Conservation (phyloP, 2,888 invertebrate genomes). For the Phengaris alcon region DNA sequence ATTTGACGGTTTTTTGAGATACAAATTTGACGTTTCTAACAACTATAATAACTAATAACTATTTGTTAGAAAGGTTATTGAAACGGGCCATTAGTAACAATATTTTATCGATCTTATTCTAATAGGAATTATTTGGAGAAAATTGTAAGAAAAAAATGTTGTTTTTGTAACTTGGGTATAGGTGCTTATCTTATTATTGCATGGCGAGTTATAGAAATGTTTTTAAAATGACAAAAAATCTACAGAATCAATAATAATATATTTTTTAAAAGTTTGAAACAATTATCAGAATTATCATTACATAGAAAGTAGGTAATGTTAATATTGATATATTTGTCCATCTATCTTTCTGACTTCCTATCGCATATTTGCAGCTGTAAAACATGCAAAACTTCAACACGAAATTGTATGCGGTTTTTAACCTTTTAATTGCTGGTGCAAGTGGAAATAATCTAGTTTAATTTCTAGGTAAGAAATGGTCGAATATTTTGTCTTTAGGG, state of each 20-base stretch:
- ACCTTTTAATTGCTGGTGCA: slow-evolving; percentile 13
- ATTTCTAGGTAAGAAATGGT: neutral
- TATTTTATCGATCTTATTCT: neutral
- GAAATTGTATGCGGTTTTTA: slow-evolving; percentile 19
- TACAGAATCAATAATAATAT: too few species aligned
- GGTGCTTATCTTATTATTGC: neutral
- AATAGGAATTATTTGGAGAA: neutral
- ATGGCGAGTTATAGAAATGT: too few species aligned
- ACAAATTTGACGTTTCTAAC: too few species aligned
- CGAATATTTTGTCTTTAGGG: neutral
- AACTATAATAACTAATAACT: too few species aligned
- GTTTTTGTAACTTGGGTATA: neutral
- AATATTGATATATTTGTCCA: neutral
- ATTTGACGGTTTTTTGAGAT: too few species aligned
- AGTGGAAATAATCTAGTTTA: neutral
- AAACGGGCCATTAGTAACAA: neutral
- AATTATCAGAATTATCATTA: too few species aligned
- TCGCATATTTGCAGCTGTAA: neutral
- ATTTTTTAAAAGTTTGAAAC: too few species aligned
- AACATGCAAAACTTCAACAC: slow-evolving; percentile 2
- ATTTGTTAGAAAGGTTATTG: too few species aligned
- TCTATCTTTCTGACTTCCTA: neutral
- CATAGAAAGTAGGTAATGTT: too few species aligned
- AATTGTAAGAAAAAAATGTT: neutral
- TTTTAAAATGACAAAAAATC: too few species aligned